Percentiles rank a stretch among this genome's conserved stretches.
Evolutionary conservation across 2,113 vertebrate species (phyloP).

Genomic region (Cisticola juncidis): DNA sequence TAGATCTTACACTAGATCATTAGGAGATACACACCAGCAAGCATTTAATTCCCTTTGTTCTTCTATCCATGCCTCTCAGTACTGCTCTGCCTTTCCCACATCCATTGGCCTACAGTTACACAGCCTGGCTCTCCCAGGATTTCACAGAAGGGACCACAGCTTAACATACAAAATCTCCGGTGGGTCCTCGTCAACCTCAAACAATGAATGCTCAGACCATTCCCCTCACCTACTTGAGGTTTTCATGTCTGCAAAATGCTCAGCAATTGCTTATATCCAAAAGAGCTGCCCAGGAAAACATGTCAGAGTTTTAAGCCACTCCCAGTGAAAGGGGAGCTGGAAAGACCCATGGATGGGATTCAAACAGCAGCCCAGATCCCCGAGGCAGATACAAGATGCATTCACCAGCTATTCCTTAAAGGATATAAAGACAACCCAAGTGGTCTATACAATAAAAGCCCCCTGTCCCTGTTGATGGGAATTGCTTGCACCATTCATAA

Average conservation of each 20-base stretch:
- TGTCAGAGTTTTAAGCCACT: neutral
- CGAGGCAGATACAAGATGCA: neutral
- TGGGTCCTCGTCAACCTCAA: neutral
- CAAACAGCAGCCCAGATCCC: neutral
- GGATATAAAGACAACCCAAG: neutral
- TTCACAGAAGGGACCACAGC: neutral
- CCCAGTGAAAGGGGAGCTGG: neutral
- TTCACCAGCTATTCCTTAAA: neutral
- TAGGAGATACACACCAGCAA: neutral
- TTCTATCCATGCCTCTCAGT: neutral
- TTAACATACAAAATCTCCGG: neutral
- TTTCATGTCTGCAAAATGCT: neutral
- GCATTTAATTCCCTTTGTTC: neutral
- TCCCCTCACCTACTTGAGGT: neutral
- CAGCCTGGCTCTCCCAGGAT: neutral
- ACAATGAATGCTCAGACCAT: neutral
- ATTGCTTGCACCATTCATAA: neutral
- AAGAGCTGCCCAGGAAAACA: neutral
- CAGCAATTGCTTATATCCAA: neutral
- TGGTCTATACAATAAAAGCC: neutral
- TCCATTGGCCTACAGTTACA: neutral
- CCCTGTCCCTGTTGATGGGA: neutral
- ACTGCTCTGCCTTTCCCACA: neutral
- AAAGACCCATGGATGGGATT: neutral
- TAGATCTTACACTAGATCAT: neutral